phyloP scores from a whole-genome alignment of 2,888 invertebrate genomes.

The Microctonus aethiopoides region DNA sequence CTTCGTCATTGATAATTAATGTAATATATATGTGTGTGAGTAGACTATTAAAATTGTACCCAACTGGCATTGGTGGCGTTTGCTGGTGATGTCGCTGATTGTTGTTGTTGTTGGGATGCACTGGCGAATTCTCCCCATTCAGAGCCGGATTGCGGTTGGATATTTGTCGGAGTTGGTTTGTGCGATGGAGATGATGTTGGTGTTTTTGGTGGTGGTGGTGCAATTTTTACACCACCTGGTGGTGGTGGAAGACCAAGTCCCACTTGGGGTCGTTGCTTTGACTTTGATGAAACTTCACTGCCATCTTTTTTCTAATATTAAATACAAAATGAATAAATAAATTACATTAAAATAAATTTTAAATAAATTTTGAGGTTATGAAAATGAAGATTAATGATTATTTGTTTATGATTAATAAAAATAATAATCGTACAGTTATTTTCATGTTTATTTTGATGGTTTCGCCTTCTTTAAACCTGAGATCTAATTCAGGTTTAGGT shows the following conservation, averaged over 20 bases:
- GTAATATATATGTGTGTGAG: neutral
- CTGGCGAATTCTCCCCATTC: constrained; percentile 85
- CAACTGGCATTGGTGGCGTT: constrained; percentile 61
- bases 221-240: constrained; percentile 79
- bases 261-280: constrained; percentile 73
- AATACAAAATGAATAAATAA: constrained; percentile 1
- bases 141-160: constrained; percentile 67
- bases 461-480: constrained; percentile 99
- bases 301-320: constrained; percentile 86
- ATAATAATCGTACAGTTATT: constrained; percentile 77
- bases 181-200: constrained; percentile 82
- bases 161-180: constrained; percentile 71
- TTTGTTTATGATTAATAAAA: neutral
- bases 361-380: too few species aligned
- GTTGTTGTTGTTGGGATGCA: constrained; percentile 53
- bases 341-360: neutral
- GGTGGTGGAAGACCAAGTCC: constrained; percentile 83
- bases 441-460: constrained; percentile 99
- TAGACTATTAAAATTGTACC: constrained; percentile 64
- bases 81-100: constrained; percentile 46
- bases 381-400: neutral
- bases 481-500: constrained; percentile 85
- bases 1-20: neutral
- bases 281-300: constrained; percentile 76
- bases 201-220: constrained; percentile 78